phyloP scores from a whole-genome alignment of 2,113 vertebrate species.

The Pachyramphus minor region DNA sequence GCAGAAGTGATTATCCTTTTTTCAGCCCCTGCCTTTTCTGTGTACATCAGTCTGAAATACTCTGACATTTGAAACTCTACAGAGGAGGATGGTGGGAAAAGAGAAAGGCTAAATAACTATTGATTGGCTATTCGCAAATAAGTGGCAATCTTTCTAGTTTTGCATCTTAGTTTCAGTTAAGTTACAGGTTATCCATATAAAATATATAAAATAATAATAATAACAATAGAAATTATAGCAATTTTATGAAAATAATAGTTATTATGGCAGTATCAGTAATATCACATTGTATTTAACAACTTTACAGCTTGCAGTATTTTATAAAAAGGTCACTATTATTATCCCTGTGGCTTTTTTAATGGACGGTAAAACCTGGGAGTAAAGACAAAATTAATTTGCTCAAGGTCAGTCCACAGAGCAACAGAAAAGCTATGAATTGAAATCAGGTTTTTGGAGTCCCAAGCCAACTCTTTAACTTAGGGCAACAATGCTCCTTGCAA shows the following conservation, averaged over 20 bases:
- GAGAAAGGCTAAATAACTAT: neutral
- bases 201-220: neutral
- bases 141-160: neutral
- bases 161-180: neutral
- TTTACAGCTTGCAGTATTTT: neutral
- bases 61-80: conserved; percentile 5
- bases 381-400: conserved; percentile 11
- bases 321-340: neutral
- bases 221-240: neutral
- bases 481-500: neutral
- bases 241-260: neutral
- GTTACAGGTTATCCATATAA: neutral
- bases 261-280: neutral
- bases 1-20: neutral
- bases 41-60: conserved; percentile 4
- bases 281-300: neutral
- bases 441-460: neutral
- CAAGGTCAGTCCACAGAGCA: conserved; percentile 8
- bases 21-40: conserved; percentile 24
- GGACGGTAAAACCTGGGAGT: neutral
- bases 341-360: neutral
- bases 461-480: neutral
- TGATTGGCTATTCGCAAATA: neutral
- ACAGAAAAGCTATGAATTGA: neutral
- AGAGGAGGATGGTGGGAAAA: neutral